These are phyloP conservation scores for Ancistrus triradiatus DNA, from an alignment of 2,113 vertebrate genomes.

Conservation along the genomic window DNA sequence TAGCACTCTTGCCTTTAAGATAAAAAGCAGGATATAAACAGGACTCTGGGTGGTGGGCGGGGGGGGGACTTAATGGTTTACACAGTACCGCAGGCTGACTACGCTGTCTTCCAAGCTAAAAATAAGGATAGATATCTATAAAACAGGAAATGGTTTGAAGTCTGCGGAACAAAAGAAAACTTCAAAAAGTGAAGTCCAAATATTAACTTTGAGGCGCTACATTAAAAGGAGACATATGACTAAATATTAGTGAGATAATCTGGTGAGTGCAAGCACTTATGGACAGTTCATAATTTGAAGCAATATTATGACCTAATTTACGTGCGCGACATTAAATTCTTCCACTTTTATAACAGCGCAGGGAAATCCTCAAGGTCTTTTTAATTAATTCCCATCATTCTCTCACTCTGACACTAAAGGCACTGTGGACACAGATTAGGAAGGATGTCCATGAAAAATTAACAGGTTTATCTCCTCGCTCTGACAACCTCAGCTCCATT, in stretches of 20 bases:
- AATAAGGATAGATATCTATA: too few relatives aligned
- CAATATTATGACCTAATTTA: slow-evolving; percentile 35
- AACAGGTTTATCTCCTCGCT: slow-evolving; percentile 70
- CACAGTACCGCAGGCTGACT: too few relatives aligned
- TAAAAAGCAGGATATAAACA: slow-evolving; percentile 46
- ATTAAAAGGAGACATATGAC: slow-evolving; percentile 31
- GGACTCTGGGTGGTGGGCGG: slow-evolving; percentile 23
- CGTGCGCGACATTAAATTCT: slow-evolving; percentile 38
- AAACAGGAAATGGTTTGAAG: slow-evolving; percentile 6
- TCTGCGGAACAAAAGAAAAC: slow-evolving; percentile 6
- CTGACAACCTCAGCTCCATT: slow-evolving; percentile 25
- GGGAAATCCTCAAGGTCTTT: slow-evolving; percentile 54
- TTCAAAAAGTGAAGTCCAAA: background rate
- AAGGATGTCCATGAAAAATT: slow-evolving; percentile 69
- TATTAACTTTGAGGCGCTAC: slow-evolving; percentile 28
- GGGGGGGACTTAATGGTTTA: too few relatives aligned
- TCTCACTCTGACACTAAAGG: slow-evolving; percentile 61
- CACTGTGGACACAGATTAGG: slow-evolving; percentile 66
- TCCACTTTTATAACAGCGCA: slow-evolving; percentile 30
- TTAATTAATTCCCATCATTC: slow-evolving; percentile 57
- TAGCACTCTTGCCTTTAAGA: slow-evolving; percentile 34
- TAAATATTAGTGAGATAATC: slow-evolving; percentile 32
- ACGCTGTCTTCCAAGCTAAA: too few relatives aligned
- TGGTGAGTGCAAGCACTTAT: slow-evolving; percentile 17
- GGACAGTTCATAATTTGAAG: slow-evolving; percentile 36